phyloP scores from a whole-genome alignment of 2,113 vertebrate genomes.

The Microcebus ravelobensis region DNA sequence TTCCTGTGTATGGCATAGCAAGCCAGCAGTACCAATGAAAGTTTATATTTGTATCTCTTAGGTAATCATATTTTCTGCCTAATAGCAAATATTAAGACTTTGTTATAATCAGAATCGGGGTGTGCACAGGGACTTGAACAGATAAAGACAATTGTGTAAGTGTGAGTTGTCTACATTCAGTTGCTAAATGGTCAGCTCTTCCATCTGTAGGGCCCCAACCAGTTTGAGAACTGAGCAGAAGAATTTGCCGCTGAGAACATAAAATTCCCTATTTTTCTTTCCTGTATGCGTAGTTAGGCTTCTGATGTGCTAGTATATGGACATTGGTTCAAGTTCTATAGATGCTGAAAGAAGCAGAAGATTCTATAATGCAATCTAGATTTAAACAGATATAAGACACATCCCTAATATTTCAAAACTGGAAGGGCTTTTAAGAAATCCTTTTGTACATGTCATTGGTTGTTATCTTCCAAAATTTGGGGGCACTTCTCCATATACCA shows the following conservation, averaged over 20 bases:
- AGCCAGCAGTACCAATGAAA: neutral
- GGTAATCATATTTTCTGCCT: neutral
- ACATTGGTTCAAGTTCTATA: neutral
- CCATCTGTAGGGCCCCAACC: neutral
- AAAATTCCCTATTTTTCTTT: neutral
- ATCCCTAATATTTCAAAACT: neutral
- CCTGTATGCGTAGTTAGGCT: neutral
- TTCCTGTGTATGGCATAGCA: neutral
- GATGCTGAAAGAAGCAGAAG: neutral
- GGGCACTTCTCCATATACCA: neutral
- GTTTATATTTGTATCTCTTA: neutral
- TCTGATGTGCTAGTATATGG: neutral
- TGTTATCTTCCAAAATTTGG: neutral
- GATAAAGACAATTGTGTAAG: neutral
- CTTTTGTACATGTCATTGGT: fast-evolving
- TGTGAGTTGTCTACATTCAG: neutral
- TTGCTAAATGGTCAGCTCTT: neutral
- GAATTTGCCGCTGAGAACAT: neutral
- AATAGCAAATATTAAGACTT: neutral
- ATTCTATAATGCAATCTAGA: neutral
- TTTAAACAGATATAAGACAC: neutral
- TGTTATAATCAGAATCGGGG: neutral
- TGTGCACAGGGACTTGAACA: neutral
- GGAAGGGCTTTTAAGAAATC: neutral
- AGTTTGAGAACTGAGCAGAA: neutral